Base-by-base conservation (phyloP, 2,797 vertebrate genomes). In the Pteropus rufus region DNA sequence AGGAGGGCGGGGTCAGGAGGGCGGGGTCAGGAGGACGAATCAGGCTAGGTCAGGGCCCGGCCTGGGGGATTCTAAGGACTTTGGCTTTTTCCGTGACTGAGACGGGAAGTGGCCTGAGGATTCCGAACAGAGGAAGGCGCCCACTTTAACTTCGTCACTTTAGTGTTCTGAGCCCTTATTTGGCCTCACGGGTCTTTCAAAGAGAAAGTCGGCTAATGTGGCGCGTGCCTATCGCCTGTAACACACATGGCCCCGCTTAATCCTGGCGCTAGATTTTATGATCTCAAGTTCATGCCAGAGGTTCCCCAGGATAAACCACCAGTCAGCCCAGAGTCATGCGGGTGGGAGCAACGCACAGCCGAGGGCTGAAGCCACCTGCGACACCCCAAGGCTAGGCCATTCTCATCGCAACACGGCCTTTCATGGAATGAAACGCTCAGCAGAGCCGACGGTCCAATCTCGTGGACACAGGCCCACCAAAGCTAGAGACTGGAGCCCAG, bases 41-140 rank as follows among this genome's bases (percentile, higher is more conserved):
- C 46, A 2, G 2, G 19, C 10, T 12, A 1, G 31, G 31, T 31
- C 7, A 70, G 23, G 3, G 2, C 1, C 0, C 19, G 29, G 18
- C 10, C 12, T 31, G 29, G 24, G 46, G 49, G 31, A 29, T 76
- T 29, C 36, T 4, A 7, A 70, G 23, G 77, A 21, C 23, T 7
- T 56, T 29, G 4, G 31, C 10, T 73, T 41, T 44, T n/a, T 23
- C 29, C 77, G 16, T 72, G 26, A 49, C 12, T 64, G 31, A 58
- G 2, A n/a, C 0, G 6, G 29, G 21, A 31, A 46, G 26, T 52
- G 29, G 23, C 36, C 1, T 0, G 23, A 31, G 34, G 9, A 15
- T 29, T 86, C 36, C 1, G 1, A 46, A 19, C 11, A 54, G 18
- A 49, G 24, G 23, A 49, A 10, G 5, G 12, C 18, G 46, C 49